These are phyloP conservation scores for Pteruthius melanotis DNA, from an alignment of 2,113 vertebrate genomes.

Conservation along the genomic window DNA sequence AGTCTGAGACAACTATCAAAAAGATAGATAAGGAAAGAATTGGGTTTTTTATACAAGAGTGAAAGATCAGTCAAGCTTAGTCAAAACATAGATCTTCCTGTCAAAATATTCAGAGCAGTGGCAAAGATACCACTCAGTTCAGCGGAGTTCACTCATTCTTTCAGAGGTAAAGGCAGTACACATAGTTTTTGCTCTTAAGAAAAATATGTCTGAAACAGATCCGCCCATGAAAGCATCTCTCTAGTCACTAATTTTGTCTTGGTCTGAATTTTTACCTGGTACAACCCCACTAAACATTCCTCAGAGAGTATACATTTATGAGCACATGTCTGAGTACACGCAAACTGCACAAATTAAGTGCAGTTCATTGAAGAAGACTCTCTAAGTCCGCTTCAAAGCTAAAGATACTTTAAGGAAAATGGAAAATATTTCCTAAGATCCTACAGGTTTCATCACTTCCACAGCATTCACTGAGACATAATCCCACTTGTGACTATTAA, in stretches of 20 bases:
- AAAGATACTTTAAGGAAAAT: background rate
- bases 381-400: background rate
- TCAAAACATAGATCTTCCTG: background rate
- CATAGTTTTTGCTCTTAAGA: background rate
- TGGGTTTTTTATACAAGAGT: background rate
- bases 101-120: background rate
- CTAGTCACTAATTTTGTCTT: background rate
- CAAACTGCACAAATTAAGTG: background rate
- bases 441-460: background rate
- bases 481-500: background rate
- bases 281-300: background rate
- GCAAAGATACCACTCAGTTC: background rate
- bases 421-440: background rate
- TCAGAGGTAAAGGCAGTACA: background rate
- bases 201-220: background rate
- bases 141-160: background rate
- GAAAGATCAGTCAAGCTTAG: background rate
- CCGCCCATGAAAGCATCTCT: background rate
- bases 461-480: background rate
- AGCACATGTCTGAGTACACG: background rate
- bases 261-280: background rate
- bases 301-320: background rate
- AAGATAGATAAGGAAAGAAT: background rate
- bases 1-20: background rate
- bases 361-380: background rate